A percentile compares a stretch with the other conserved stretches of the same genome.
These are phyloP conservation scores for Scaptomyza graminum DNA, from an alignment of 1,140 invertebrate genomes.

Conservation along the genomic window DNA sequence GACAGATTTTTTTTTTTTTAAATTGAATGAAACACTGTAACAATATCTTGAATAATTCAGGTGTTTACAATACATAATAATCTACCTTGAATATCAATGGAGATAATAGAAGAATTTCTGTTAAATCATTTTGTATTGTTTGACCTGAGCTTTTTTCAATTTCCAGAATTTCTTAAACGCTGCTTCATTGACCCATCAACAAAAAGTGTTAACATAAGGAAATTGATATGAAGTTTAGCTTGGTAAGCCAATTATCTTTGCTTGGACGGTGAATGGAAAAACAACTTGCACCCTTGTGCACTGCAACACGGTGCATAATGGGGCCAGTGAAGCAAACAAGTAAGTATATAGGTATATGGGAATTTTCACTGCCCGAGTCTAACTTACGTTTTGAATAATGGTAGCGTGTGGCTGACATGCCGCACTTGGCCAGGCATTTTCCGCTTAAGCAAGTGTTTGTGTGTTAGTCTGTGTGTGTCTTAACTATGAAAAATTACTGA, in stretches of 20 bases:
- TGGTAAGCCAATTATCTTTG: slow-evolving; percentile 17
- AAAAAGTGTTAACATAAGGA: slow-evolving; percentile 2
- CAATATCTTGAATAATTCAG: too few relatives aligned
- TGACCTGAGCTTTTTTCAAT: background rate
- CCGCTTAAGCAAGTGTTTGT: background rate
- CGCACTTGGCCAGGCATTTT: background rate
- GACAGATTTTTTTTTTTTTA: too few relatives aligned
- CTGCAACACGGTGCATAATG: slow-evolving; percentile 1
- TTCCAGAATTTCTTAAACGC: background rate
- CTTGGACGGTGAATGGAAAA: background rate
- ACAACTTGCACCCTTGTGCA: slow-evolving; percentile 2
- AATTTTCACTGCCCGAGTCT: slow-evolving; percentile 1
- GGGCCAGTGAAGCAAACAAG: slow-evolving; percentile 1
- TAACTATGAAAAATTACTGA: slow-evolving; percentile 35
- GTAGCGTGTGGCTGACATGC: slow-evolving; percentile 26
- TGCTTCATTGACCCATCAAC: background rate
- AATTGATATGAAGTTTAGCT: slow-evolving; percentile 14
- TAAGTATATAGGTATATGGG: background rate
- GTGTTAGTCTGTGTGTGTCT: slow-evolving; percentile 3
- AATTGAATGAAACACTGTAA: too few relatives aligned
- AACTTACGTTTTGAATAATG: slow-evolving; percentile 32
- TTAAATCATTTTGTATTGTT: background rate
- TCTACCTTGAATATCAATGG: background rate
- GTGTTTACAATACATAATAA: too few relatives aligned
- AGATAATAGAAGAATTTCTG: background rate